A percentile compares a stretch with the other conserved stretches of the same genome.
Conservation (phyloP, 1,140 invertebrate species). For the Lepidurus couesii region DNA sequence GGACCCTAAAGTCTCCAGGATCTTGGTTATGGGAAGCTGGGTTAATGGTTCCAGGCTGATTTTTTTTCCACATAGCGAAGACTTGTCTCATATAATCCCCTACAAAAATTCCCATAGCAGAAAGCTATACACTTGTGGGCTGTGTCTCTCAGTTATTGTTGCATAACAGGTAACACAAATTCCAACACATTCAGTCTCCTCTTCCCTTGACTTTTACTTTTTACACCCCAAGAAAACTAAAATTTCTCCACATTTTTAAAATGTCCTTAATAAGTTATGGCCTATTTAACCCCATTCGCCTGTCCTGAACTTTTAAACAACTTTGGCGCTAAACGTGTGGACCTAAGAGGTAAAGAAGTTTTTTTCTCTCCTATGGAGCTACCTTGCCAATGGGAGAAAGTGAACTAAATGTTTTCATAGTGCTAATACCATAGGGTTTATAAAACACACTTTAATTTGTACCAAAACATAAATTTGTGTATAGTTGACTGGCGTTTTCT, state of each 20-base stretch:
- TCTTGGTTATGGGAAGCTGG: not conserved
- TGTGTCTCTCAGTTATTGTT: not conserved
- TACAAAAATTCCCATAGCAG: not conserved
- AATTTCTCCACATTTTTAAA: not conserved
- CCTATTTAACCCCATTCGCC: no score
- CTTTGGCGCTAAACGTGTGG: no score
- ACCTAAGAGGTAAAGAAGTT: no score
- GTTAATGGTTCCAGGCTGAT: not conserved
- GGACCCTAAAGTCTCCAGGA: slow-evolving; percentile 7
- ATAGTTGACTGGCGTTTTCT: no score
- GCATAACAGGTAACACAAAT: not conserved
- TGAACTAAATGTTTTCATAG: no score
- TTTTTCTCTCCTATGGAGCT: no score
- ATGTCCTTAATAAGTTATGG: no score
- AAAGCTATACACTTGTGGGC: not conserved
- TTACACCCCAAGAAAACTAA: slow-evolving; percentile 8
- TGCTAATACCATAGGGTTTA: no score
- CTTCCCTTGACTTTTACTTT: not conserved
- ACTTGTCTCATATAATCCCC: not conserved
- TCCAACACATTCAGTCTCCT: not conserved
- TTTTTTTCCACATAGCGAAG: not conserved
- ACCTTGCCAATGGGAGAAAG: no score
- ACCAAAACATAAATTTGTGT: no score
- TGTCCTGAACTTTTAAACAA: no score
- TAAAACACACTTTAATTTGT: no score